These are phyloP conservation scores for Andinoacara biseriatus DNA, from an alignment of 2,113 vertebrate genomes.

Conservation along the genomic window DNA sequence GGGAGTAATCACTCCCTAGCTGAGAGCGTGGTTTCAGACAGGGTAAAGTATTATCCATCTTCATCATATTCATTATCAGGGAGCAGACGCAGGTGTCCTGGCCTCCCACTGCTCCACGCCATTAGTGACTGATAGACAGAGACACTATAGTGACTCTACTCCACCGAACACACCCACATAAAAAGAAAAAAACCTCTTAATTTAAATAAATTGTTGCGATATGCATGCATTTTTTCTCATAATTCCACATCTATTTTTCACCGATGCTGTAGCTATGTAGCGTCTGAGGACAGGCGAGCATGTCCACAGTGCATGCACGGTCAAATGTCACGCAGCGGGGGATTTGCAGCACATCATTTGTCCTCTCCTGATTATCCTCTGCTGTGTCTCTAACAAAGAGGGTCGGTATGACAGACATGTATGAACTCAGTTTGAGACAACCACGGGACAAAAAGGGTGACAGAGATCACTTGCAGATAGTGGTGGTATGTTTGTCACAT, in stretches of 20 bases:
- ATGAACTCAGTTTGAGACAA: slow-evolving; percentile 20
- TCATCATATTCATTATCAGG: slow-evolving; percentile 78
- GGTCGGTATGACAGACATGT: slow-evolving; percentile 42
- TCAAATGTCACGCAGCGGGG: slow-evolving; percentile 62
- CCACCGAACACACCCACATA: slow-evolving; percentile 30
- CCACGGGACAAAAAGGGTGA: slow-evolving; percentile 44
- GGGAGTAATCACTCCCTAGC: slow-evolving; percentile 69
- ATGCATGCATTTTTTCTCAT: not conserved
- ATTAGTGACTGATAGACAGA: slow-evolving; percentile 71
- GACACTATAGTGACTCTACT: slow-evolving; percentile 45
- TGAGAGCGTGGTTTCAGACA: slow-evolving; percentile 62
- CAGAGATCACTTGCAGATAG: slow-evolving; percentile 16
- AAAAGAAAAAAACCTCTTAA: not conserved
- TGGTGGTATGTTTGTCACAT: slow-evolving; percentile 37
- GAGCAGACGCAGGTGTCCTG: slow-evolving; percentile 72
- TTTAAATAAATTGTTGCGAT: slow-evolving; percentile 23
- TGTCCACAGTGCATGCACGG: not conserved
- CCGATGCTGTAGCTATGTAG: not conserved
- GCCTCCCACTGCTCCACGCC: slow-evolving; percentile 68
- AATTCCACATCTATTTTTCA: slow-evolving; percentile 8
- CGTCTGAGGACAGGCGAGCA: not conserved
- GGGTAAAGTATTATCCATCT: slow-evolving; percentile 75
- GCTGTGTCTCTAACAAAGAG: slow-evolving; percentile 68
- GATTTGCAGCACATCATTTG: slow-evolving; percentile 57
- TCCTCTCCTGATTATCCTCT: slow-evolving; percentile 62